These are phyloP conservation scores for Merops nubicus DNA, from an alignment of 2,113 vertebrate genomes.

Conservation along the genomic window DNA sequence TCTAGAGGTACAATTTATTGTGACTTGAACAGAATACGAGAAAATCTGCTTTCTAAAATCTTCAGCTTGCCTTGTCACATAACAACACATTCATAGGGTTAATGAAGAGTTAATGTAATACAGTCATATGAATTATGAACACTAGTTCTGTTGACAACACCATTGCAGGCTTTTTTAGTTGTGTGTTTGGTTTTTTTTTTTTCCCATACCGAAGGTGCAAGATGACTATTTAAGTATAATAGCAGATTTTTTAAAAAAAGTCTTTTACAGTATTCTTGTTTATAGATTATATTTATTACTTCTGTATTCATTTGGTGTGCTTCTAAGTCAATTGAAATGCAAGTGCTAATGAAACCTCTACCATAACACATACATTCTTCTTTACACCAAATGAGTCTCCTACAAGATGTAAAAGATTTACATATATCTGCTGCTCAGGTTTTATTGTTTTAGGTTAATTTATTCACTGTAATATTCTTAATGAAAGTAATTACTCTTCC, in stretches of 20 bases:
- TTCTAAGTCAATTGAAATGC: conserved; percentile 80
- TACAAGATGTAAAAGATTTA: conserved; percentile 80
- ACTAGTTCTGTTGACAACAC: not conserved
- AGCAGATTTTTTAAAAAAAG: conserved; percentile 53
- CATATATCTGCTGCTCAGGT: conserved; percentile 80
- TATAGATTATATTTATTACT: conserved; percentile 79
- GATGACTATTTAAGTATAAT: conserved; percentile 73
- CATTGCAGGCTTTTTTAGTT: conserved; percentile 27
- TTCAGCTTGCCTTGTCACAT: not conserved
- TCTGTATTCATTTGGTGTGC: conserved; percentile 68
- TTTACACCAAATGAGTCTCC: conserved; percentile 74
- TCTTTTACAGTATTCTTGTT: conserved; percentile 71
- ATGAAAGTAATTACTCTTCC: conserved; percentile 85
- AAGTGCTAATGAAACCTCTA: conserved; percentile 79
- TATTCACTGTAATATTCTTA: conserved; percentile 83
- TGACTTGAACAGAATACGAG: not conserved
- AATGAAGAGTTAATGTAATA: conserved; percentile 49
- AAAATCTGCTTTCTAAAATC: not conserved
- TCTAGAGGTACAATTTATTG: not conserved
- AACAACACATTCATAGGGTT: conserved; percentile 8
- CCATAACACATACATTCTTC: conserved; percentile 74
- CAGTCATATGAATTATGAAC: conserved; percentile 39
- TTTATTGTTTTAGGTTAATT: conserved; percentile 84
- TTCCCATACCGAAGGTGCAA: conserved; percentile 42
- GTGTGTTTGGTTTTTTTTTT: too few relatives aligned